These are phyloP conservation scores for Thalassophryne amazonica DNA, from an alignment of 2,797 vertebrate genomes.

Conservation along the genomic window DNA sequence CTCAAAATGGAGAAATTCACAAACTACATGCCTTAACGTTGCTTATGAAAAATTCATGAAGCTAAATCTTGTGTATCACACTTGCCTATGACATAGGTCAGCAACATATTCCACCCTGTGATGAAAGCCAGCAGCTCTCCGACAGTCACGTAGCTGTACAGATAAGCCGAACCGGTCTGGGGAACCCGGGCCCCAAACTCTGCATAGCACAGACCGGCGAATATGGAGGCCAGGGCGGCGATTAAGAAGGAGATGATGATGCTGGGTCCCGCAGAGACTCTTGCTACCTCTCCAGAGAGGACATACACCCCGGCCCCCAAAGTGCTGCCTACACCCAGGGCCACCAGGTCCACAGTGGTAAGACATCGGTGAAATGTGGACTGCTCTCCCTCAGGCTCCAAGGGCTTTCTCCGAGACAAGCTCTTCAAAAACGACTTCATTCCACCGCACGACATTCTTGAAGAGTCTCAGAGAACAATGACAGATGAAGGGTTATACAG, in stretches of 20 bases:
- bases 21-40: no score
- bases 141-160: slow-evolving; percentile 89
- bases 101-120: slow-evolving; percentile 87
- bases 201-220: slow-evolving; percentile 86
- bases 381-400: slow-evolving; percentile 67
- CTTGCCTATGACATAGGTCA: slow-evolving; percentile 86
- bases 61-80: background rate
- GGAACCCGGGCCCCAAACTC: slow-evolving; percentile 85
- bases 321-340: slow-evolving; percentile 83
- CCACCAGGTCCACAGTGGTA: slow-evolving; percentile 80
- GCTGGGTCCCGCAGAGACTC: slow-evolving; percentile 80
- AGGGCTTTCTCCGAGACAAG: slow-evolving; percentile 78
- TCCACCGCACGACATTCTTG: slow-evolving; percentile 44
- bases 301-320: slow-evolving; percentile 84
- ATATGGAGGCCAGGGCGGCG: slow-evolving; percentile 82
- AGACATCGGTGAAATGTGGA: slow-evolving; percentile 83
- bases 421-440: slow-evolving; percentile 57
- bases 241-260: slow-evolving; percentile 87
- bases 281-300: slow-evolving; percentile 87
- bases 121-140: slow-evolving; percentile 87
- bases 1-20: no score
- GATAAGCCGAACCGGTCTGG: slow-evolving; percentile 86
- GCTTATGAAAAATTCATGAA: background rate
- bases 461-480: background rate
- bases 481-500: background rate